These are phyloP conservation scores for Eristalis tenax DNA, from an alignment of 2,888 invertebrate genomes.

Conservation along the genomic window DNA sequence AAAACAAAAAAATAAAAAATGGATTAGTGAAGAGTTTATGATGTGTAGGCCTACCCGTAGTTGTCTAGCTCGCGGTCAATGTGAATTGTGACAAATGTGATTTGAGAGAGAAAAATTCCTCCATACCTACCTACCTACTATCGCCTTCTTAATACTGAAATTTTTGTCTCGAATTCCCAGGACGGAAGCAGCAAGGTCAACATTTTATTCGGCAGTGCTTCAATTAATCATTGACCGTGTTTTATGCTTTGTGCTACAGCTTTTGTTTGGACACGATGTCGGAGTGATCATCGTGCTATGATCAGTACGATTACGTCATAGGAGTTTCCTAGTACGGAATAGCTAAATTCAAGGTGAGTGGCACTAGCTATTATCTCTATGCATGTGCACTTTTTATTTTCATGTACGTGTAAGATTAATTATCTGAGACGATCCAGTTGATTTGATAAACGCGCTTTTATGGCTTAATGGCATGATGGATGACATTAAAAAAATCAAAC, in stretches of 20 bases:
- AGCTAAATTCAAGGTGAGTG: conserved; percentile 28
- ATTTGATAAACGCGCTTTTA: neutral
- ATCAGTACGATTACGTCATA: conserved; percentile 55
- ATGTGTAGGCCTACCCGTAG: no score
- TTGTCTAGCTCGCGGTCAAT: no score
- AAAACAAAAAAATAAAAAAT: conserved; percentile 47
- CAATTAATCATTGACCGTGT: neutral
- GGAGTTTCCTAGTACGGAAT: conserved; percentile 32
- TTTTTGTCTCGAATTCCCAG: neutral
- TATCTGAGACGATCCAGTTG: neutral
- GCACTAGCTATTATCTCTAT: neutral
- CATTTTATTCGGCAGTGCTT: neutral
- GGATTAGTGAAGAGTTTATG: conserved; percentile 3
- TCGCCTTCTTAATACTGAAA: neutral
- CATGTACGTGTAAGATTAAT: neutral
- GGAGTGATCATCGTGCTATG: conserved; percentile 39
- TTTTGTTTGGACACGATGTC: conserved; percentile 13
- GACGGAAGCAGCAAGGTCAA: conserved; percentile 46
- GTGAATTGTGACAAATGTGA: neutral
- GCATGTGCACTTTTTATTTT: neutral
- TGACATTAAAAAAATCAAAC: conserved; percentile 1
- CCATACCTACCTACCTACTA: no score
- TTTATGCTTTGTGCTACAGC: neutral
- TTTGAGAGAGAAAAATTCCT: neutral
- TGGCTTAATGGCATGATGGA: neutral